A percentile compares a stretch with the other conserved stretches of the same genome.
Conservation (phyloP, 1,140 invertebrate species). For the Drosophila guanche region DNA sequence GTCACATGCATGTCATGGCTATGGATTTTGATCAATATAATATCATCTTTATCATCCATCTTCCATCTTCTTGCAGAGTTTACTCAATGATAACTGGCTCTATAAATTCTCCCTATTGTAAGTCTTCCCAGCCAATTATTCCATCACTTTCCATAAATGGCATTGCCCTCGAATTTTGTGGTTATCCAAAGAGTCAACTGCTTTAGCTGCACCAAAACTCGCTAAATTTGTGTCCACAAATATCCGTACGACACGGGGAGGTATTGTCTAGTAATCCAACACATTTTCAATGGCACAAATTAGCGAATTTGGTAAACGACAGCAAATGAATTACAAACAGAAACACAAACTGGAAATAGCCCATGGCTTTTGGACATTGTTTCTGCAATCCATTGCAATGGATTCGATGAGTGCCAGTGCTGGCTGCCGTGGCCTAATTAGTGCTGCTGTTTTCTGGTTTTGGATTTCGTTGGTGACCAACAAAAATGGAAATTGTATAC, state of each 20-base stretch:
- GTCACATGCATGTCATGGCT: too few species aligned
- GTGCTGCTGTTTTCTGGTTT: slow-evolving; percentile 46
- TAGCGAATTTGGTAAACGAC: slow-evolving; percentile 41
- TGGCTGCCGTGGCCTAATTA: background rate
- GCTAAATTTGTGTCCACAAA: slow-evolving; percentile 5
- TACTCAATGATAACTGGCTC: too few species aligned
- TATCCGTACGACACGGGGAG: background rate
- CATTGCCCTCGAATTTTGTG: too few species aligned
- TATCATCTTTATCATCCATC: too few species aligned
- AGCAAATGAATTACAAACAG: slow-evolving; percentile 64
- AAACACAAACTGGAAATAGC: slow-evolving; percentile 48
- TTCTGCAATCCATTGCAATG: slow-evolving; percentile 53
- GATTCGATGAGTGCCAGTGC: slow-evolving; percentile 28
- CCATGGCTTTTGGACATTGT: slow-evolving; percentile 56
- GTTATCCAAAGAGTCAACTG: too few species aligned
- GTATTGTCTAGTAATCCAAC: slow-evolving; percentile 19
- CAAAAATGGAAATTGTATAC: slow-evolving; percentile 46
- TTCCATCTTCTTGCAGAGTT: too few species aligned
- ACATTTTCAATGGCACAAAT: slow-evolving; percentile 24
- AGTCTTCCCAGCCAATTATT: too few species aligned
- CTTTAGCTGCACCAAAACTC: slow-evolving; percentile 8
- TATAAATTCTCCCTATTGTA: too few species aligned
- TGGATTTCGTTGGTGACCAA: slow-evolving; percentile 51
- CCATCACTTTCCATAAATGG: too few species aligned
- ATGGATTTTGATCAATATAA: too few species aligned